Percentiles rank a stretch among this genome's conserved stretches.
Conservation (phyloP, 2,797 vertebrate genomes). For the Tapera naevia region DNA sequence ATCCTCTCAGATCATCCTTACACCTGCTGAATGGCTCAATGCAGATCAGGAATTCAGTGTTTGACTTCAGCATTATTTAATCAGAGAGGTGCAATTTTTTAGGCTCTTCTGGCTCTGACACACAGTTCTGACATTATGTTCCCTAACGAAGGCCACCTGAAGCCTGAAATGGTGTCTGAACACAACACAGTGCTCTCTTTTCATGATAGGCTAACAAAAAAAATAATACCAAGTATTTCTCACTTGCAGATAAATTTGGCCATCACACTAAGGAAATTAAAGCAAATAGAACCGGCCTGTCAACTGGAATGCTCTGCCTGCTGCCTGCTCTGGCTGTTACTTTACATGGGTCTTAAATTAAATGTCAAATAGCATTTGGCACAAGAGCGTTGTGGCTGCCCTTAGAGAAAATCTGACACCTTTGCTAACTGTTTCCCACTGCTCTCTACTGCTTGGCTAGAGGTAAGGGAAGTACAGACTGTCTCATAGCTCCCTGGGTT, state of each 20-base stretch:
- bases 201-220: slow-evolving; percentile 7
- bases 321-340: slow-evolving; percentile 45
- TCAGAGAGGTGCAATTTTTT: neutral
- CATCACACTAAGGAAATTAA: slow-evolving; percentile 18
- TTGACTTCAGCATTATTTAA: neutral
- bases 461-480: neutral
- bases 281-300: slow-evolving; percentile 52
- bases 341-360: slow-evolving; percentile 59
- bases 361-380: slow-evolving; percentile 68
- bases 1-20: neutral
- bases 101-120: neutral
- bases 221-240: slow-evolving; percentile 1
- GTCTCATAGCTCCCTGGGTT: neutral
- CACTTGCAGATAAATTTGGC: slow-evolving; percentile 49
- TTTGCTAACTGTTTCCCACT: slow-evolving; percentile 34
- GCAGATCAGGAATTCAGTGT: neutral
- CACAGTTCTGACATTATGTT: neutral
- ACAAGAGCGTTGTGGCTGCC: slow-evolving; percentile 34
- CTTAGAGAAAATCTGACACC: slow-evolving; percentile 70
- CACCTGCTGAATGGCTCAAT: neutral
- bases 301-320: slow-evolving; percentile 20
- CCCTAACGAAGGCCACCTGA: slow-evolving; percentile 53
- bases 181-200: slow-evolving; percentile 25
- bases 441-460: slow-evolving; percentile 7
- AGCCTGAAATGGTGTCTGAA: neutral